These are phyloP conservation scores for Pygoscelis adeliae DNA, from an alignment of 2,113 vertebrate genomes.

Conservation along the genomic window DNA sequence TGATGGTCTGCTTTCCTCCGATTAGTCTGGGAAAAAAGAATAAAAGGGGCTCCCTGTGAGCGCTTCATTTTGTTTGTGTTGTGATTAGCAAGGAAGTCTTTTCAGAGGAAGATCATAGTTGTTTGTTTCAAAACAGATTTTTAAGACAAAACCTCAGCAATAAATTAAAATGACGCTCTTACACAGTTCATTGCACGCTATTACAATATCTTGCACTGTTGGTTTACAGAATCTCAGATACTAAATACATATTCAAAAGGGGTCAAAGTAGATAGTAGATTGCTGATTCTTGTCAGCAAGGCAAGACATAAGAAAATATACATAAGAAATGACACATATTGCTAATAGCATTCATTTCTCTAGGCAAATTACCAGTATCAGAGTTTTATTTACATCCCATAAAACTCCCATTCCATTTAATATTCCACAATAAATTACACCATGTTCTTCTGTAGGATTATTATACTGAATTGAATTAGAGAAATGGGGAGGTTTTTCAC, in stretches of 20 bases:
- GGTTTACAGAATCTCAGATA: not conserved
- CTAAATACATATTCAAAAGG: not conserved
- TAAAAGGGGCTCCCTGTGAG: not conserved
- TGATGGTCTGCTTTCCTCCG: not conserved
- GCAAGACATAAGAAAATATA: not conserved
- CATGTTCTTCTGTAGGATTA: not conserved
- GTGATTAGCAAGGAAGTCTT: not conserved
- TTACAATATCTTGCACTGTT: not conserved
- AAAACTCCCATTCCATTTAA: slow-evolving; percentile 22
- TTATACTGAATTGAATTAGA: not conserved
- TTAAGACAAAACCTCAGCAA: slow-evolving; percentile 5
- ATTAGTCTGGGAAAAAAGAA: not conserved
- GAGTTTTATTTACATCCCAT: slow-evolving; percentile 20
- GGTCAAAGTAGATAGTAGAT: not conserved
- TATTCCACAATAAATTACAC: slow-evolving; percentile 17
- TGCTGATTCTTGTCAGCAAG: slow-evolving; percentile 21
- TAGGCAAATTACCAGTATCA: not conserved
- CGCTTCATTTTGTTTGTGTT: not conserved
- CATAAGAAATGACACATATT: not conserved
- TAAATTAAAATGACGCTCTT: slow-evolving; percentile 19
- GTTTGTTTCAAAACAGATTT: slow-evolving; percentile 37
- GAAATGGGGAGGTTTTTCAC: not conserved
- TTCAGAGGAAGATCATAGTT: not conserved
- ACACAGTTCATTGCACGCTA: not conserved
- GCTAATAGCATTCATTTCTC: not conserved